phyloP scores from a whole-genome alignment of 2,113 vertebrate species.

The Hyperopisus bebe region DNA sequence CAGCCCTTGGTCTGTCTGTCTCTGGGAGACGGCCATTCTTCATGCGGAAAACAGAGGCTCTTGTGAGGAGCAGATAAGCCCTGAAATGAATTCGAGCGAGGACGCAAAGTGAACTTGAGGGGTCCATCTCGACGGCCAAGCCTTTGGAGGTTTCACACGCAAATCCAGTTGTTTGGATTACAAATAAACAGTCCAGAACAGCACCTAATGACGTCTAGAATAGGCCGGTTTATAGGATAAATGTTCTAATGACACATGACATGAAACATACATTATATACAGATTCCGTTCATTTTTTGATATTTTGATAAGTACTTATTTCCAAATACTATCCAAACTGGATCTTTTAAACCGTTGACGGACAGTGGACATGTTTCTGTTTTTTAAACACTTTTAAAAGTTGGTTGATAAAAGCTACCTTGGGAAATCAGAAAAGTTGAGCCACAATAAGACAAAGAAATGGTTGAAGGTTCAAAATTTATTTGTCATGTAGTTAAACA shows the following conservation, averaged over 20 bases:
- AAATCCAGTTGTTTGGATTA: not conserved
- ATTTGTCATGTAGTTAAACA: not conserved
- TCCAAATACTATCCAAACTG: not conserved
- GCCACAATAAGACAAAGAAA: not conserved
- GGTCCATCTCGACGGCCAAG: conserved; percentile 35
- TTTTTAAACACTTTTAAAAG: too few species aligned
- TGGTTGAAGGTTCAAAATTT: not conserved
- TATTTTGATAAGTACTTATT: not conserved
- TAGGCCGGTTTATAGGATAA: not conserved
- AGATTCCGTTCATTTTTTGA: not conserved
- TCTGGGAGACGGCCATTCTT: conserved; percentile 71
- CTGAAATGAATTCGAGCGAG: conserved; percentile 61
- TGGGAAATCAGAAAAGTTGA: not conserved
- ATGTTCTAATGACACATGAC: not conserved
- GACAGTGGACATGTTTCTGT: too few species aligned
- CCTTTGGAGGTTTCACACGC: not conserved
- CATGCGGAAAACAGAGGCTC: conserved; percentile 65
- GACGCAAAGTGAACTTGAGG: conserved; percentile 63
- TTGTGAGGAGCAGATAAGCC: conserved; percentile 72
- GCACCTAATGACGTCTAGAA: not conserved
- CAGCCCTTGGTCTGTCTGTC: conserved; percentile 64
- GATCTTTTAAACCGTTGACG: not conserved
- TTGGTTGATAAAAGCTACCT: not conserved
- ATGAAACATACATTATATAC: not conserved
- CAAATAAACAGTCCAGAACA: not conserved